These are phyloP conservation scores for Colius striatus DNA, from an alignment of 2,113 vertebrate species.

Conservation along the genomic window DNA sequence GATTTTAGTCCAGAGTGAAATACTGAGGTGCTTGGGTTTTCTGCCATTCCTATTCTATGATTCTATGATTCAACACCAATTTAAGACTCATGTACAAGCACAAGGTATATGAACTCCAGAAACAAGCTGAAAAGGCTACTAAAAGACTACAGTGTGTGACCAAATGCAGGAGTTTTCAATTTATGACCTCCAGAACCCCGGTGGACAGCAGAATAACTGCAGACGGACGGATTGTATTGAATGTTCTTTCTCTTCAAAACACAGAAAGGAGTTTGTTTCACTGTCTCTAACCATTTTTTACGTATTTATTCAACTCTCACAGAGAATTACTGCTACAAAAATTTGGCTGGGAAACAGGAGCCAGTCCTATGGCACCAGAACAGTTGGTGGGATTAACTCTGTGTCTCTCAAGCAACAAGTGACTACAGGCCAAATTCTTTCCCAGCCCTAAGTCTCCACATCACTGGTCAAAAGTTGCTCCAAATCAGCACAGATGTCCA, in stretches of 20 bases:
- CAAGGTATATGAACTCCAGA: neutral
- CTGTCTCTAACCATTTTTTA: neutral
- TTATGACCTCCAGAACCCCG: neutral
- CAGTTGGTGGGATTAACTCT: neutral
- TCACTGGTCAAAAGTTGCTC: neutral
- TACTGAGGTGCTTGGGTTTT: neutral
- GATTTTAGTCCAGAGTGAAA: neutral
- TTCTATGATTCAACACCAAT: neutral
- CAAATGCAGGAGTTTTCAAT: neutral
- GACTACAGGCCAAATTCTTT: neutral
- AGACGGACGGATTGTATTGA: neutral
- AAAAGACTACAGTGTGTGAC: neutral
- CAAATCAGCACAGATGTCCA: neutral
- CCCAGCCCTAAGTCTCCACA: neutral
- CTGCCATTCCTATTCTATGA: neutral
- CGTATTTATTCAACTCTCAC: neutral
- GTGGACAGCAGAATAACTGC: neutral
- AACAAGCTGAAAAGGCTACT: neutral
- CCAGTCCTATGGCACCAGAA: neutral
- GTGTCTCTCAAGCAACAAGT: neutral
- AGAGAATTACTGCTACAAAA: neutral
- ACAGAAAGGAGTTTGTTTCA: neutral
- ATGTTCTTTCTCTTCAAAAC: neutral
- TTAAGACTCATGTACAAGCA: neutral
- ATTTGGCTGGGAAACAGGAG: neutral